Base-by-base conservation (phyloP, 2,113 vertebrate genomes). In the Chiloscyllium plagiosum region DNA sequence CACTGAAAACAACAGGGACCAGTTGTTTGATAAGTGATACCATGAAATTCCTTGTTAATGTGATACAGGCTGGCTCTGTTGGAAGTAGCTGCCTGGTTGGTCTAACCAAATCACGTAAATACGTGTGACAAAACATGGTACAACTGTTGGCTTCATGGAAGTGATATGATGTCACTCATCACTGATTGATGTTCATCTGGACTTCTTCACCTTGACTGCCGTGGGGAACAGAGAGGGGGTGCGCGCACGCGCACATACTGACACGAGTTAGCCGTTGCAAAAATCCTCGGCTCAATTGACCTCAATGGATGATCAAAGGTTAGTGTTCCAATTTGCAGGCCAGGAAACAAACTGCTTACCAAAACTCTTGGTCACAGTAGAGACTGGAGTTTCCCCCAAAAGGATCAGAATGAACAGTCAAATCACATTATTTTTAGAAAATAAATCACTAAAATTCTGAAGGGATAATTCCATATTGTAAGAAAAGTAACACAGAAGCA, bases 1-100 rank as follows among this genome's bases (percentile, higher is more conserved):
- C 69, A 29, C 93, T 24, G 66, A 70, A 95, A 72, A 95, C 68
- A 95, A 95, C 72, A 76, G 80, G 94, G 13, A 95, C 37, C 66
- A 52, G 94, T 76, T 70, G 42, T 95, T 70, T 95, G 94, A 95
- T 95, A 72, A 95, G 94, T 33, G 47, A 76, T 52, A 95, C 94
- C 68, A 76, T 95, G 68, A 95, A 72, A 95, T 95, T 95, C 94
- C n/a, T 72, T 52, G 94, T 95, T 95, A 95, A 95, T 95, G 42
- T 52, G 69, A 76, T 72, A 50, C 94, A 95, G 47, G 22, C 94
- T 5, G 26, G 3, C 94, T 76, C 94, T 95, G 94, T 72, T 95
- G 94, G 94, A 72, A 72, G 94, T 50, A 50, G 26, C 13, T 52
- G 68, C 68, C 68, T 29, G 94, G 68, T 95, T 52, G 69, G 94